phyloP scores from a whole-genome alignment of 2,888 invertebrate genomes.

The Brachyptera risi region DNA sequence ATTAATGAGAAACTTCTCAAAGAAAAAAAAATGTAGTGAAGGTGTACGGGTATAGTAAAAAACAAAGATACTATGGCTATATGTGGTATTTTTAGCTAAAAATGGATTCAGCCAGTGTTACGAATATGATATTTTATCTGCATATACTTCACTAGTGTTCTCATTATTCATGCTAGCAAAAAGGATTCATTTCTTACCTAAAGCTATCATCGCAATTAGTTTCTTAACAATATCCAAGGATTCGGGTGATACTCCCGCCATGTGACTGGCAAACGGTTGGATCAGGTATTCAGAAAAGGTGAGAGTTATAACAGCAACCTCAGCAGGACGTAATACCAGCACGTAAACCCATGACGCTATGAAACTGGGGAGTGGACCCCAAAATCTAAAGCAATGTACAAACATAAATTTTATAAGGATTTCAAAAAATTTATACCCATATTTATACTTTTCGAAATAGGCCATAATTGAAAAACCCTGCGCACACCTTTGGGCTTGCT shows the following conservation, averaged over 20 bases:
- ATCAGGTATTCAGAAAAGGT: conserved; percentile 73
- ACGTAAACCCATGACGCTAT: conserved; percentile 75
- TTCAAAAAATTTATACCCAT: too few relatives aligned
- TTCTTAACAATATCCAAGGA: conserved; percentile 54
- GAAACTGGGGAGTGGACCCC: conserved; percentile 70
- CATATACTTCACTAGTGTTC: too few relatives aligned
- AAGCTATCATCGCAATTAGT: conserved; percentile 57
- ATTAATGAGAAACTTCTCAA: too few relatives aligned
- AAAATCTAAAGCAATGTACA: conserved; percentile 46
- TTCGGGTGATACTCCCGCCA: conserved; percentile 42
- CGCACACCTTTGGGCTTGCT: too few relatives aligned
- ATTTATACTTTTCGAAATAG: too few relatives aligned
- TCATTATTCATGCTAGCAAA: too few relatives aligned
- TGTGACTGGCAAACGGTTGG: conserved; percentile 56
- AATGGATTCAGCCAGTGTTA: too few relatives aligned
- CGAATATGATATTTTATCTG: too few relatives aligned
- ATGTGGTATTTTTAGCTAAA: neutral
- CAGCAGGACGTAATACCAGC: conserved; percentile 68
- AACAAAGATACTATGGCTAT: neutral
- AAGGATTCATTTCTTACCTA: too few relatives aligned
- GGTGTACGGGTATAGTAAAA: neutral
- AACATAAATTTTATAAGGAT: too few relatives aligned
- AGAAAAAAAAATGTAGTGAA: too few relatives aligned
- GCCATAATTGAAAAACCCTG: too few relatives aligned
- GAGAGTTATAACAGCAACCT: conserved; percentile 70